Evolutionary conservation across 2,888 invertebrate genomes (phyloP), one percentile per base, ranked within the genome.

Genomic region (Drosophila silvestris): DNA sequence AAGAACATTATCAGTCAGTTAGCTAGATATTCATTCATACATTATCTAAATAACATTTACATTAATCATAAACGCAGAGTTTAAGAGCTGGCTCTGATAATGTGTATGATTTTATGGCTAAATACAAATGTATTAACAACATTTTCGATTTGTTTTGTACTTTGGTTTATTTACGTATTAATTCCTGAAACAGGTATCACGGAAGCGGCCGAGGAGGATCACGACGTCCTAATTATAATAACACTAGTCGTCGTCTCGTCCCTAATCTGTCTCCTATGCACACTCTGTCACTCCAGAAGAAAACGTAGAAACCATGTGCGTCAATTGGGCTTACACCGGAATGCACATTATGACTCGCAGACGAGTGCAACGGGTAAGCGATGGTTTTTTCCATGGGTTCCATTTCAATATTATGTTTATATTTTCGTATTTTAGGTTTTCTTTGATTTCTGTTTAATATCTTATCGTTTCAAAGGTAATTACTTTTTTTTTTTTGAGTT

Each of bases 231-330:
- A 91, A 94, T 94, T 90, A 93, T 93, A 91, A 93, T 92, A 92
- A 92, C 92, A 91, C 93, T 93, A 91, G 91, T 92, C 94, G 93
- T 92, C 93, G 93, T 89, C 93, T 94, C 92, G 93, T 93, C 92
- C 94, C 94, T 94, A 94, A 94, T 93, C 90, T 94, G 93, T 94
- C 94, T 94, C 94, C 94, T 94, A 93, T 94, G 94, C 94, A 94
- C 93, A 93, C 93, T 94, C 83, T 94, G 92, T 93, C 94, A 93
- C 93, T 93, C 93, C 93, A 93, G 93, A 94, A 93, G 93, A 94
- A 94, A 93, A 91, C 94, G 94, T 91, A 93, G 93, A 79, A 92
- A 93, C 76, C 92, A 92, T 76, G 91, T 87, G 58, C 91, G 93
- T 70, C 94, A 93, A 82, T 86, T 94, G 84, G 94, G 93, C 61